Percentiles rank a stretch among this genome's conserved stretches.
Evolutionary conservation across 2,888 invertebrate species (phyloP).

Genomic region (Heliconius aoede): DNA sequence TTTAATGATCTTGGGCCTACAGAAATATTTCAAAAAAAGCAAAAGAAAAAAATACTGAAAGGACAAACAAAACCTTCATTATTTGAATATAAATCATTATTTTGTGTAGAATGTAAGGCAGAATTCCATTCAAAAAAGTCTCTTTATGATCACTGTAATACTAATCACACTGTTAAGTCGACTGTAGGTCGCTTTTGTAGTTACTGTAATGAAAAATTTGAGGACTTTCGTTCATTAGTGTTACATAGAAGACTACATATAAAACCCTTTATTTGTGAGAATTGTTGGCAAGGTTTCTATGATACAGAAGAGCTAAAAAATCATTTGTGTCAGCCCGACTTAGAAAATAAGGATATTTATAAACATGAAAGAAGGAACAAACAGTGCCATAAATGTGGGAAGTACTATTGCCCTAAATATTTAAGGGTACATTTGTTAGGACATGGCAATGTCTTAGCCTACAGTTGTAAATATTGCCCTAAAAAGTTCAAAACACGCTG

Average conservation of each 20-base stretch:
- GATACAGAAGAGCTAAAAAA: slow-evolving; percentile 57
- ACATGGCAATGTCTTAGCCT: slow-evolving; percentile 69
- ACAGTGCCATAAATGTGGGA: slow-evolving; percentile 80
- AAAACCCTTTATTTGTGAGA: slow-evolving; percentile 73
- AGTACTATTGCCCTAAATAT: slow-evolving; percentile 77
- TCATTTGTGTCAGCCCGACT: slow-evolving; percentile 69
- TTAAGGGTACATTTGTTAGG: slow-evolving; percentile 77
- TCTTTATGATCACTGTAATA: slow-evolving; percentile 67
- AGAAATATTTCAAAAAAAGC: slow-evolving; percentile 43
- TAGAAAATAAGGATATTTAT: slow-evolving; percentile 58
- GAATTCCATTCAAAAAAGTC: slow-evolving; percentile 63
- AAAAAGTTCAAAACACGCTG: slow-evolving; percentile 79
- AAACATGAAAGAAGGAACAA: slow-evolving; percentile 62
- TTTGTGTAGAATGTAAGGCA: slow-evolving; percentile 75
- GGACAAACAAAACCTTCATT: slow-evolving; percentile 49
- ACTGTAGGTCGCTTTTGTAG: slow-evolving; percentile 72
- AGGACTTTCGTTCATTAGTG: slow-evolving; percentile 73
- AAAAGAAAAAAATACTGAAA: slow-evolving; percentile 48
- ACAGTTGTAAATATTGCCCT: slow-evolving; percentile 77
- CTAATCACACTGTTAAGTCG: slow-evolving; percentile 66
- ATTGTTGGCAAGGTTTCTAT: slow-evolving; percentile 77
- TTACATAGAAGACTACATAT: slow-evolving; percentile 73
- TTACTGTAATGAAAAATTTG: slow-evolving; percentile 77
- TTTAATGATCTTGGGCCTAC: slow-evolving; percentile 58
- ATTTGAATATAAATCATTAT: slow-evolving; percentile 56